Evolutionary conservation across 2,797 vertebrate genomes (phyloP).

Genomic region (Tympanoctomys barrerae): DNA sequence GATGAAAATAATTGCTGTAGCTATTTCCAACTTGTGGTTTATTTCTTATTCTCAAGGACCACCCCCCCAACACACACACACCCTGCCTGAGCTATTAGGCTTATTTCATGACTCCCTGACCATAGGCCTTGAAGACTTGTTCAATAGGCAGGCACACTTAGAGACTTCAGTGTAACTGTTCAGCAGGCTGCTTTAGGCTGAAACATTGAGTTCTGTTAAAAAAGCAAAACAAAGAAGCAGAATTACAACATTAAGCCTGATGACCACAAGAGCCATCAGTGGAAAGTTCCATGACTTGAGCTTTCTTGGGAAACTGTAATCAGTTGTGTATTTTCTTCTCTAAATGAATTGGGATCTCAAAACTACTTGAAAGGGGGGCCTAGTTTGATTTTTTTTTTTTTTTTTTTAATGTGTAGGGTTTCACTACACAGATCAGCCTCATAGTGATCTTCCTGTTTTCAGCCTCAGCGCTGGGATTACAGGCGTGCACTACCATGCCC

Average conservation of each 20-base stretch:
- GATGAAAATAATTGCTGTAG: not conserved
- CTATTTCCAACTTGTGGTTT: not conserved
- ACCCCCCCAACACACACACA: too few species aligned
- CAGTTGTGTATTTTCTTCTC: not conserved
- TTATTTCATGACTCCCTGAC: not conserved
- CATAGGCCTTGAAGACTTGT: not conserved
- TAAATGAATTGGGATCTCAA: not conserved
- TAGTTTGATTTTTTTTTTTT: not conserved
- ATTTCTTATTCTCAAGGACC: not conserved
- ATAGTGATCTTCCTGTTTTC: too few species aligned
- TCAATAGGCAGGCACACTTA: not conserved
- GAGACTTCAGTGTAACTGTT: not conserved
- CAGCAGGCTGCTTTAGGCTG: not conserved
- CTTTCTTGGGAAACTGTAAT: not conserved
- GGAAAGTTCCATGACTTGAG: not conserved
- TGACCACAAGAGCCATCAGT: not conserved
- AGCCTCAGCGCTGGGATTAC: too few species aligned
- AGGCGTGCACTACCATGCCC: too few species aligned
- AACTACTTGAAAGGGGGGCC: not conserved
- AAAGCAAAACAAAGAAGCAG: not conserved
- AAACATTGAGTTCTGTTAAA: not conserved
- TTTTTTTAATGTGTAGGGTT: too few species aligned
- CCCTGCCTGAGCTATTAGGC: not conserved
- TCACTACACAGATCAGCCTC: too few species aligned
- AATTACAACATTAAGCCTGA: not conserved